These are phyloP conservation scores for Lycia hirtaria DNA, from an alignment of 2,888 invertebrate genomes.

Conservation along the genomic window DNA sequence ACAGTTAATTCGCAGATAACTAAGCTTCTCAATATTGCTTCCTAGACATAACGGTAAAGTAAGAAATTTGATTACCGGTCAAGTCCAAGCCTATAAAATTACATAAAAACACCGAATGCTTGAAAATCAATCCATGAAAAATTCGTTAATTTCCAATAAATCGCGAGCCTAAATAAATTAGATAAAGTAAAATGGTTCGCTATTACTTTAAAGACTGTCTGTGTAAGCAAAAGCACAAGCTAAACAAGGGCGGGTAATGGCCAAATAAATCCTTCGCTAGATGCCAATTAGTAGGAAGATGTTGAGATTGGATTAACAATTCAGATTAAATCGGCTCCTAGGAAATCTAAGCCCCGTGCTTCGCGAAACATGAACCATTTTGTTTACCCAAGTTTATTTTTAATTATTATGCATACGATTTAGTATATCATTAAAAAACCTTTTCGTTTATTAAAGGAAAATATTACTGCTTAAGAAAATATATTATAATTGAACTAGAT, in stretches of 20 bases:
- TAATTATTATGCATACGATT: too few relatives aligned
- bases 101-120: too few relatives aligned
- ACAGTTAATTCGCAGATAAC: too few relatives aligned
- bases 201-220: conserved; percentile 35
- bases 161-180: neutral
- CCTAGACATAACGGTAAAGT: too few relatives aligned
- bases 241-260: conserved; percentile 54
- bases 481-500: too few relatives aligned
- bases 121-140: neutral
- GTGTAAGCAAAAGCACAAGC: conserved; percentile 30
- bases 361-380: neutral
- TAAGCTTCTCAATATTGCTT: too few relatives aligned
- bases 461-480: too few relatives aligned
- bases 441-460: too few relatives aligned
- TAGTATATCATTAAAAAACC: too few relatives aligned
- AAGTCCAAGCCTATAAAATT: too few relatives aligned
- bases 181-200: conserved; percentile 7
- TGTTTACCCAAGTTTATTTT: neutral
- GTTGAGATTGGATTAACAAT: conserved; percentile 72
- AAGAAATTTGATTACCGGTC: too few relatives aligned
- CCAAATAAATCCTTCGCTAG: conserved; percentile 66
- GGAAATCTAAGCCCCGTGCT: conserved; percentile 46
- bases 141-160: neutral
- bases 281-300: conserved; percentile 73
- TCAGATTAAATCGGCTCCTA: conserved; percentile 70